A percentile compares a stretch with the other conserved stretches of the same genome.
Evolutionary conservation across 2,113 vertebrate species (phyloP).

Genomic region (Halichoeres trimaculatus): DNA sequence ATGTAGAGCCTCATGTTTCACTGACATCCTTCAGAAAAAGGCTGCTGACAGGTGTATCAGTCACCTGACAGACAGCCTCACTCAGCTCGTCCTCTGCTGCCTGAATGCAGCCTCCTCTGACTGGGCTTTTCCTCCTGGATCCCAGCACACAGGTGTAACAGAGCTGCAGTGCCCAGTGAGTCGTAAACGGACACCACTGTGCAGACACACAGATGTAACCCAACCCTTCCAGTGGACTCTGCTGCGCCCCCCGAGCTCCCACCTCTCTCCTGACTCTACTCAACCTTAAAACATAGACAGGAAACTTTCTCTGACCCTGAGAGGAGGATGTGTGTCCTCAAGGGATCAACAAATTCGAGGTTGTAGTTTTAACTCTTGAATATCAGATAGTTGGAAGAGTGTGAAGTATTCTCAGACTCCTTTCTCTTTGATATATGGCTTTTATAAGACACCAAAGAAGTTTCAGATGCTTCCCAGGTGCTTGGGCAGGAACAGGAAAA

Average conservation of each 20-base stretch:
- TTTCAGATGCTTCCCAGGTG: too few species aligned
- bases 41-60: conserved; percentile 6
- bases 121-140: conserved; percentile 60
- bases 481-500: too few species aligned
- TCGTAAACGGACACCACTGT: conserved; percentile 66
- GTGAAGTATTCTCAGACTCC: too few species aligned
- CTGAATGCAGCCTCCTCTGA: conserved; percentile 7
- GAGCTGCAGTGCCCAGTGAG: conserved; percentile 49
- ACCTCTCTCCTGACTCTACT: background rate
- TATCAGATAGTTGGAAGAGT: background rate
- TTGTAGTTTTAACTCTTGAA: background rate
- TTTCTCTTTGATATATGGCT: too few species aligned
- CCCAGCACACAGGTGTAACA: conserved; percentile 70
- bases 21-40: conserved; percentile 14
- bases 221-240: conserved; percentile 48
- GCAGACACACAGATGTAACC: conserved; percentile 57
- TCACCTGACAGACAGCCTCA: conserved; percentile 18
- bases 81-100: conserved; percentile 15
- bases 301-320: conserved; percentile 68
- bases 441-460: too few species aligned
- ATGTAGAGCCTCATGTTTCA: conserved; percentile 20
- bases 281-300: conserved; percentile 35
- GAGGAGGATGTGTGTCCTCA: background rate
- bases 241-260: conserved; percentile 21
- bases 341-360: background rate